Evolutionary conservation across 1,140 invertebrate species (phyloP).

Genomic region (Pemphigus obesinymphae): DNA sequence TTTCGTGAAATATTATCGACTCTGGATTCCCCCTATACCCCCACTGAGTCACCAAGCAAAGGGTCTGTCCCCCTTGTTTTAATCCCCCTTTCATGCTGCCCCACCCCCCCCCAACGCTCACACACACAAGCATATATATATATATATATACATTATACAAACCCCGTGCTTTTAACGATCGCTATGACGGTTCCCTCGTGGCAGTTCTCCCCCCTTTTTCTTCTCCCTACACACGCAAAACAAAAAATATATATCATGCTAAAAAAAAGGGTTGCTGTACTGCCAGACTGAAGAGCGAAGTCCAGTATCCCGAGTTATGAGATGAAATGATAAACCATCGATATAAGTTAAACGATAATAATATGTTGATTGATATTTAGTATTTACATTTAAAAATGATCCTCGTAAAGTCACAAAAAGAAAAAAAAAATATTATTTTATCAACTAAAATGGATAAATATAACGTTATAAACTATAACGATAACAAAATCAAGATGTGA

Average conservation of each 20-base stretch:
- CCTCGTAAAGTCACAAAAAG: too few species aligned
- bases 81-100: slow-evolving; percentile 35
- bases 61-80: slow-evolving; percentile 40
- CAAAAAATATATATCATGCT: not conserved
- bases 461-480: too few species aligned
- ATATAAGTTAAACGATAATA: too few species aligned
- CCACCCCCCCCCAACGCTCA: not conserved
- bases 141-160: not conserved
- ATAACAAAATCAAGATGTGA: too few species aligned
- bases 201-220: not conserved
- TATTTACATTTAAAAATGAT: too few species aligned
- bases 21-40: slow-evolving; percentile 31
- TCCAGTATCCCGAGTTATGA: not conserved
- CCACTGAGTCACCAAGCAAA: slow-evolving; percentile 37
- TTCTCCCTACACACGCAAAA: not conserved
- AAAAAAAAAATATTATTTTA: too few species aligned
- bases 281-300: slow-evolving; percentile 10
- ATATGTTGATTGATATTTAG: too few species aligned
- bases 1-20: slow-evolving; percentile 26
- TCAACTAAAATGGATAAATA: too few species aligned
- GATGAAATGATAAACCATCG: not conserved
- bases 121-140: not conserved
- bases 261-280: slow-evolving; percentile 31
- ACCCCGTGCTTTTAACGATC: slow-evolving; percentile 31
- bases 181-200: slow-evolving; percentile 16